Conservation (phyloP, 2,888 invertebrate species). For the Polietes domitor region DNA sequence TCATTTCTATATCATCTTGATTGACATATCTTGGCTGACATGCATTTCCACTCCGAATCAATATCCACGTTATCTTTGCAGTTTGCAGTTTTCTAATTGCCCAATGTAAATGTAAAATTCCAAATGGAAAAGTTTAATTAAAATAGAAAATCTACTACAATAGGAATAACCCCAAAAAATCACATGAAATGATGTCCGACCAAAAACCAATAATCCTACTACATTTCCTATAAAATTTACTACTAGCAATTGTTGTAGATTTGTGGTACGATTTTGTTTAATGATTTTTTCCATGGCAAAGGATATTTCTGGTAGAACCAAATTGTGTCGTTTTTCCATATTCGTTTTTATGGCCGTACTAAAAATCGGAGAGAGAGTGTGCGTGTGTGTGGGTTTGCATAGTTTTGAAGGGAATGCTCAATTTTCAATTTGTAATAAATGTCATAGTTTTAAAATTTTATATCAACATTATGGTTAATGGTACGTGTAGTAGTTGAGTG, state of each 20-base stretch:
- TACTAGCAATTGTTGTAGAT: background rate
- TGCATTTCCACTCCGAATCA: no score
- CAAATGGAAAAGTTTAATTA: no score
- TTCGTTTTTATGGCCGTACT: slow-evolving; percentile 16
- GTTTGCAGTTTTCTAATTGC: no score
- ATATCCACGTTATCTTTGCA: no score
- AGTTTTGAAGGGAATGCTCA: slow-evolving; percentile 67
- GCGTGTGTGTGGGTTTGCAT: background rate
- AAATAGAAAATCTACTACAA: no score
- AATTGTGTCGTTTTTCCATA: background rate
- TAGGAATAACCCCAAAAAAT: no score
- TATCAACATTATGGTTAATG: slow-evolving; percentile 72
- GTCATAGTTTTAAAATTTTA: slow-evolving; percentile 75
- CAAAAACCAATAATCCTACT: background rate
- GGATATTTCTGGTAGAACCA: background rate
- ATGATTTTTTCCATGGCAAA: background rate
- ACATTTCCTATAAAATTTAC: slow-evolving; percentile 3
- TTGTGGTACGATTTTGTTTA: background rate
- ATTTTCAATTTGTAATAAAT: slow-evolving; percentile 75
- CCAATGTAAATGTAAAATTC: no score
- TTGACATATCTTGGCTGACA: no score
- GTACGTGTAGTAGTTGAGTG: slow-evolving; percentile 1
- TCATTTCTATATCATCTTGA: no score
- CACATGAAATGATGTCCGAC: no score
- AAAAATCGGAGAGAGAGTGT: background rate